Conservation (phyloP, 2,113 vertebrate species). For the Cyanoramphus novaezelandiae region DNA sequence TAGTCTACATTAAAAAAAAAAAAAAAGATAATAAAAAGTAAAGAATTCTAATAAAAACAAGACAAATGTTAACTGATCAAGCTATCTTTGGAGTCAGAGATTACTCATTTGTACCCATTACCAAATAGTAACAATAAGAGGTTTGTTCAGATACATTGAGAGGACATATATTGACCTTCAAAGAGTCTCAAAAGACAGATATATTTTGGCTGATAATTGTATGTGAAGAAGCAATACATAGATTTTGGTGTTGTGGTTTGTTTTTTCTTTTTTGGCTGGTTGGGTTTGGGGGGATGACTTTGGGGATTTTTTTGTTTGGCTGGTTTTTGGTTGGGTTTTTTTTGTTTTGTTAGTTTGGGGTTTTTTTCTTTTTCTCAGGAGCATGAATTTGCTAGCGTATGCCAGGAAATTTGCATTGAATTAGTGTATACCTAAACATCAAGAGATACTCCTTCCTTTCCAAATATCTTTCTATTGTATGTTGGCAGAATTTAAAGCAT, state of each 20-base stretch:
- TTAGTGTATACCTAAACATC: neutral
- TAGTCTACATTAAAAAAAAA: conserved; percentile 70
- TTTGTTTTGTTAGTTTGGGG: neutral
- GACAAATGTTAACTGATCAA: neutral
- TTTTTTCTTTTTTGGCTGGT: neutral
- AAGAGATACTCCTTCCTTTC: neutral
- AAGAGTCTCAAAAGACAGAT: neutral
- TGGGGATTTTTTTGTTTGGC: too few species aligned
- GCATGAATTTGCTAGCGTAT: neutral
- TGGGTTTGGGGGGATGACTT: neutral
- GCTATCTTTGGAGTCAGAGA: neutral
- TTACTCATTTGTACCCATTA: neutral
- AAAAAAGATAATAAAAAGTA: neutral
- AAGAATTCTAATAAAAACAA: neutral
- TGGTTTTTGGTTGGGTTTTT: too few species aligned
- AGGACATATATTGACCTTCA: neutral
- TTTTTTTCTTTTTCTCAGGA: neutral
- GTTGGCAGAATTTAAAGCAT: neutral
- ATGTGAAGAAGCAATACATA: neutral
- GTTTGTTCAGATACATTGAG: neutral
- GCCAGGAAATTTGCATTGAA: neutral
- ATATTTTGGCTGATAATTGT: neutral
- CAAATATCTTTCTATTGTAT: neutral
- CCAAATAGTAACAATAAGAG: neutral
- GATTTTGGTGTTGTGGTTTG: neutral